Evolutionary conservation across 1,140 invertebrate genomes (phyloP).

Genomic region (Rhyacophila brunnea): DNA sequence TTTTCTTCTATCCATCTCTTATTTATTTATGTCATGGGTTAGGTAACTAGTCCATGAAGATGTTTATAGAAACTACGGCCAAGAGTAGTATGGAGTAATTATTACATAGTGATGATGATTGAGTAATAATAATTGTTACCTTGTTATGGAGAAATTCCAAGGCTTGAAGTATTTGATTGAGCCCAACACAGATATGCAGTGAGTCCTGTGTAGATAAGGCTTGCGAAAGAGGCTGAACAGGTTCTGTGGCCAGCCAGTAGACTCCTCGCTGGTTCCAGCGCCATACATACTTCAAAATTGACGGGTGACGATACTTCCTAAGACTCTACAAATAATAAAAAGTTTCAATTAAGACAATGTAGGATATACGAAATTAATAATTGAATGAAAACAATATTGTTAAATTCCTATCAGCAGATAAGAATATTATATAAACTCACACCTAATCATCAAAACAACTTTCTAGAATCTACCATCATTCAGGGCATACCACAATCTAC

Average conservation of each 20-base stretch:
- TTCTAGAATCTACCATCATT: too few relatives aligned
- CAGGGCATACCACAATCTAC: too few relatives aligned
- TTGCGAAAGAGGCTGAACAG: conserved; percentile 68
- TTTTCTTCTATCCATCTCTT: too few relatives aligned
- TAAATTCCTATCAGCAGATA: background rate
- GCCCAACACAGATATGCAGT: conserved; percentile 75
- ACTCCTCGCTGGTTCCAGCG: conserved; percentile 73
- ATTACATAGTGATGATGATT: too few relatives aligned
- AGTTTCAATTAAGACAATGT: background rate
- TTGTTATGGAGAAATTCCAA: conserved; percentile 78
- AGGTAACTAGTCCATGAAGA: too few relatives aligned
- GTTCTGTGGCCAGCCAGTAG: conserved; percentile 74
- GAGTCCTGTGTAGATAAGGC: conserved; percentile 62
- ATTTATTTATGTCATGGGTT: too few relatives aligned
- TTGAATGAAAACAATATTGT: background rate
- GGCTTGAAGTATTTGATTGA: conserved; percentile 72
- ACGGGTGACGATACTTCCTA: conserved; percentile 77
- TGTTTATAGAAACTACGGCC: too few relatives aligned
- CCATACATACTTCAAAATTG: conserved; percentile 75
- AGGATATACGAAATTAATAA: background rate
- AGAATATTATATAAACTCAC: too few relatives aligned
- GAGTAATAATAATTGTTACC: too few relatives aligned
- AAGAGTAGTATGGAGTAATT: too few relatives aligned
- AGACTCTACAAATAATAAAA: conserved; percentile 64
- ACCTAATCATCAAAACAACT: too few relatives aligned